Base-by-base conservation (phyloP, 2,888 invertebrate genomes). In the Melanophora roralis region DNA sequence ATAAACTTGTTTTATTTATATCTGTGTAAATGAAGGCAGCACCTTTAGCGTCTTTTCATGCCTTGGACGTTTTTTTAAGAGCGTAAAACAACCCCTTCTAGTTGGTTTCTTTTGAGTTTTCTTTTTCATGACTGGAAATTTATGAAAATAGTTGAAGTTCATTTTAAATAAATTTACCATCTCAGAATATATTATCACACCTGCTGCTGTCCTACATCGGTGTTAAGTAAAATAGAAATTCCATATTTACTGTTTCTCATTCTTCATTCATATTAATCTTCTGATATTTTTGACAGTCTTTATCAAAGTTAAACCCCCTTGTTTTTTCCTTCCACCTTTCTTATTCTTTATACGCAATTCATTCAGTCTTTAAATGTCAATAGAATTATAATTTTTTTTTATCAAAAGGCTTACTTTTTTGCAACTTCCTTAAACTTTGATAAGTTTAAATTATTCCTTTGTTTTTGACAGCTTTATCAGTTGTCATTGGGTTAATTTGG, bases 171-270 rank as follows among this genome's bases (percentile, higher is more conserved):
- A 81, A 85, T 84, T 62, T 43, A 62, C 23, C 34, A 36, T 12
- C 40, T 76, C 43, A 6, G 3, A 3, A 27, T 5, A 27, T 27
- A 62, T 77, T 81, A 72, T 71, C 57, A 75, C 86, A 86, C 86
- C 86, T 86, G 86, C 86, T 81, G 65, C 65, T 83, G 59, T 43
- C 51, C 47, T 43, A 45, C 19, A 49, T 14, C n/a, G 51, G 16
- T n/a, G 32, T 59, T 23, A 21, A 55, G 51, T 45, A 43, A 65
- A 51, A 59, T 51, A 38, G 36, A 51, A 49, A 43, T 49, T 43
- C 57, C 23, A 43, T 43, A 65, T 72, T 47, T n/a, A 38, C 55
- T 74, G 36, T 36, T 27, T 19, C 27, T 32, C 38, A 53, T 47
- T 45, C 32, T 72, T 68, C 32, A 49, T 75, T 72, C 67, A 51